phyloP scores from a whole-genome alignment of 2,113 vertebrate genomes.

The Neolamprologus hecqui region DNA sequence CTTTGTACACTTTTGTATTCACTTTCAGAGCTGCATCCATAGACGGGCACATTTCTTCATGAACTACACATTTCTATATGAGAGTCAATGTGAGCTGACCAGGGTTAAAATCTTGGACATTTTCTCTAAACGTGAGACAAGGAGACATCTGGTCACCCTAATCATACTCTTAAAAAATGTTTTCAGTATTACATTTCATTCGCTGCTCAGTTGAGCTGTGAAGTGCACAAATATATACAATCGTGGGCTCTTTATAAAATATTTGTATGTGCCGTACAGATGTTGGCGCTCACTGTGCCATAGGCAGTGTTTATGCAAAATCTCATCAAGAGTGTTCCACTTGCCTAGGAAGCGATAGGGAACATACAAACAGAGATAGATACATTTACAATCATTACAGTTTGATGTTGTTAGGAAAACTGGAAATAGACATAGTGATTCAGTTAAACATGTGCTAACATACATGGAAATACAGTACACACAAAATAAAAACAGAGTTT shows the following conservation, averaged over 20 bases:
- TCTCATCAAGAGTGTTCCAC: not conserved
- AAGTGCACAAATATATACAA: not conserved
- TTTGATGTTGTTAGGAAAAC: not conserved
- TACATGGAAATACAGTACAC: not conserved
- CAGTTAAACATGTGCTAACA: not conserved
- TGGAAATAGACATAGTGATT: not conserved
- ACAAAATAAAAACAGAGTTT: not conserved
- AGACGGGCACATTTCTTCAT: accelerated
- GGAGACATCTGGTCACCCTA: not conserved
- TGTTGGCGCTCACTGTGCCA: not conserved
- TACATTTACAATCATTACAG: not conserved
- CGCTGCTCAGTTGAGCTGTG: not conserved
- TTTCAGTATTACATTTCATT: not conserved
- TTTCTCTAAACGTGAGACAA: not conserved
- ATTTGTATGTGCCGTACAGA: not conserved
- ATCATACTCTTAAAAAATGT: not conserved
- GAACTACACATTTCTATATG: not conserved
- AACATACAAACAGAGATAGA: not conserved
- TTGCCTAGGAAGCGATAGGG: not conserved
- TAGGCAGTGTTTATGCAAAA: not conserved
- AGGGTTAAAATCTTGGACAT: not conserved
- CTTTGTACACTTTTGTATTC: not conserved
- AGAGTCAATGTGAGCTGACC: not conserved
- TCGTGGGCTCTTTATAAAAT: not conserved
- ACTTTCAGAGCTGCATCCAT: not conserved